Evolutionary conservation across 2,113 vertebrate genomes (phyloP), one percentile per base, ranked within the genome.

Genomic region (Pao palembangensis): DNA sequence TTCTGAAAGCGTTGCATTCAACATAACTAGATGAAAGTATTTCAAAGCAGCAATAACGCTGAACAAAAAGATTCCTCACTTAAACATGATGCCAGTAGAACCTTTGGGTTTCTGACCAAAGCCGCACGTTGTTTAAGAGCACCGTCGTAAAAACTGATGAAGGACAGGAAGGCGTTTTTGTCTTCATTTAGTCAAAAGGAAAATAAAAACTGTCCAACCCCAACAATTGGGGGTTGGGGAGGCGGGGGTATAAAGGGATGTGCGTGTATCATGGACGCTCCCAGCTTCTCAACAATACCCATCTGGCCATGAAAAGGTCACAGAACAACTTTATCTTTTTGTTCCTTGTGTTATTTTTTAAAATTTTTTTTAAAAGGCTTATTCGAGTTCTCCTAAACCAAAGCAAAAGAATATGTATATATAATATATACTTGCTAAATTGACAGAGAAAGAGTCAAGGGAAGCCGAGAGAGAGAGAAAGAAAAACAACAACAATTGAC

Each of bases 401-500:
- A 51, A 71, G 10, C 4, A 18, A 18, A 49, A 23, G 13, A 6
- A 16, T 28, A 28, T 28, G 25, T 28, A 28, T 28, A 28, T 28
- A 28, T 28, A 28, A 28, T 28, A 28, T 28, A 28, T 28, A 28
- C 25, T 28, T 28, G 25, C 25, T 28, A 28, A 28, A 28, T 47
- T 38, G 23, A 71, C 10, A 65, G 51, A 69, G 67, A 57, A 75
- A 71, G 66, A 51, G 61, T 61, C 55, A 81, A 72, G 51, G 28
- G 34, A 68, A 75, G 43, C 48, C 47, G 52, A 69, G 50, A 82
- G 49, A 51, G 51, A 17, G 51, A 52, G 18, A 49, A 88, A 53
- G 21, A 91, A 90, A 80, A 89, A 85, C 90, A 93, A 93, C 89
- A 85, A 87, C 82, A 88, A 88, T 91, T 81, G 88, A 94, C 90